Base-by-base conservation (phyloP, 2,113 vertebrate genomes). In the Austrofundulus limnaeus region DNA sequence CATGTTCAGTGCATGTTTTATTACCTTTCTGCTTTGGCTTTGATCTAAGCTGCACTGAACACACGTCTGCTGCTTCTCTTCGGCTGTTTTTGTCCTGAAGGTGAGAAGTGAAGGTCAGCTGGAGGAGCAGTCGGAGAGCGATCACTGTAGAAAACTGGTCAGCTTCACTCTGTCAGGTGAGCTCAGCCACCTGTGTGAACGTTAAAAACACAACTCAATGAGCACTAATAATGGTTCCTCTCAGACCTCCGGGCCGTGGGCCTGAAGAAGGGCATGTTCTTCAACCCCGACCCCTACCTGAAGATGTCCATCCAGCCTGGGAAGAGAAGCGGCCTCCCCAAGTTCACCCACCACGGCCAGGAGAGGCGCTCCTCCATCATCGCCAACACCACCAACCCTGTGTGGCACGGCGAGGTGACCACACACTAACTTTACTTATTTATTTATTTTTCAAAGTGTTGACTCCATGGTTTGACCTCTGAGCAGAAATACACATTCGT, bases 281-380 rank as follows among this genome's bases (percentile, higher is more conserved):
- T 99, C 90, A 98, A 99, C 71, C 97, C 97, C 16, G 97, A 99
- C 87, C 97, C 97, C 13, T 99, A 99, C 76, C 90, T 99, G 49
- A 99, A 99, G 91, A 98, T 99, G 95, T 98, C 96, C 79, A 98
- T 99, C 88, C 96, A 96, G 83, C 97, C 97, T 11, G 97, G 97
- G 45, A 99, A 98, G 88, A 96, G 96, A 71, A 98, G 93, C 63
- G 94, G 94, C n/a, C 98, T 98, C 81, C 97, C 96, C 21, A 94
- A 94, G 0, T 97, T 96, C 85, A 96, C 96, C 62, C 97, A 99
- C 73, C 97, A 99, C 0, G 96, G 97, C 45, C 97, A 99, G 85
- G 97, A 99, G 73, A 92, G 94, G 59, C 90, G 97, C 68, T 97
- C 97, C 0, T 95, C 94, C 31, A 99, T 99, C 89, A 97, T 96